Evolutionary conservation across 2,113 vertebrate species (phyloP).

Genomic region (Syrmaticus mikado): DNA sequence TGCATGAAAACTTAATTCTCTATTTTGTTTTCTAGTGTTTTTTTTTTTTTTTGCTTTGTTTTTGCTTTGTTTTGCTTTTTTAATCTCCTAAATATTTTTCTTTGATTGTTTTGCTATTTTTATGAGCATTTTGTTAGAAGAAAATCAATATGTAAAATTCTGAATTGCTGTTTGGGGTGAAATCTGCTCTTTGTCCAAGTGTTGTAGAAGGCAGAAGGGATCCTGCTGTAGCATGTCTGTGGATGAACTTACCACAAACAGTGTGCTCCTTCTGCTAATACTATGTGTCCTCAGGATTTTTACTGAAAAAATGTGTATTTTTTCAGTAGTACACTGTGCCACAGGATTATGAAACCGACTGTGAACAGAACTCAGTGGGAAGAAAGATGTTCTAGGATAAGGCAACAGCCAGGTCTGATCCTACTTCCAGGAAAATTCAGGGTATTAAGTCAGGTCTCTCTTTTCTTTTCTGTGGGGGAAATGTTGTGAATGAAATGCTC

Average conservation of each 20-base stretch:
- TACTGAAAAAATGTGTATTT: not conserved
- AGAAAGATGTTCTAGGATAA: not conserved
- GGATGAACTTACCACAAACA: not conserved
- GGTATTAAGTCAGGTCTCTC: not conserved
- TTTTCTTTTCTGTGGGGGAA: not conserved
- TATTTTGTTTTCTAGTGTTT: not conserved
- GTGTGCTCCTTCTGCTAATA: not conserved
- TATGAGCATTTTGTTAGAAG: not conserved
- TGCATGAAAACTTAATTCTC: not conserved
- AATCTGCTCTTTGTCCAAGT: not conserved
- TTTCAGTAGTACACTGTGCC: not conserved
- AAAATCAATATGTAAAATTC: not conserved
- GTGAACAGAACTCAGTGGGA: not conserved
- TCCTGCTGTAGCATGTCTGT: not conserved
- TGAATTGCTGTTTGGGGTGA: not conserved
- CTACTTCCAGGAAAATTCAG: not conserved
- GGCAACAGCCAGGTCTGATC: not conserved
- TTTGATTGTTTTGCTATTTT: not conserved
- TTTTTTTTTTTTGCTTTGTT: rapidly evolving
- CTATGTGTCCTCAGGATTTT: not conserved
- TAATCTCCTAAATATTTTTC: not conserved
- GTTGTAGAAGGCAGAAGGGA: not conserved
- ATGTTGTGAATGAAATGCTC: not conserved
- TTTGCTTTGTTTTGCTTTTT: not conserved
- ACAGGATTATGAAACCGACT: not conserved